These are phyloP conservation scores for Pinctada fucata DNA, from an alignment of 2,888 invertebrate genomes.

Conservation along the genomic window DNA sequence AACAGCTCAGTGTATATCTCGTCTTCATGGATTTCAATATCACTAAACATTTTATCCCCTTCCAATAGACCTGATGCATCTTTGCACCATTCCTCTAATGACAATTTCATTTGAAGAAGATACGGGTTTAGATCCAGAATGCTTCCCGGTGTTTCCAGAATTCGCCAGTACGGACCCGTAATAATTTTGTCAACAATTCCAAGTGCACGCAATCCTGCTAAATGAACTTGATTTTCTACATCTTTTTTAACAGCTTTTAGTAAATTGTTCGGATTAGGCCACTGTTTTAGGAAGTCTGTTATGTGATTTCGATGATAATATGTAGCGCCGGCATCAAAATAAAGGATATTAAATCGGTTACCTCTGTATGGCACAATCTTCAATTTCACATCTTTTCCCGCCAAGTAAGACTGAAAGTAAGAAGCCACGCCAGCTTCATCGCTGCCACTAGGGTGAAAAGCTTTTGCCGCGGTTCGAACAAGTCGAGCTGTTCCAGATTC, in stretches of 20 bases:
- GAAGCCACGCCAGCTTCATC: slow-evolving; percentile 33
- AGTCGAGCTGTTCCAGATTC: slow-evolving; percentile 29
- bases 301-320: slow-evolving; percentile 30
- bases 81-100: neutral
- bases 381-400: neutral
- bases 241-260: slow-evolving; percentile 25
- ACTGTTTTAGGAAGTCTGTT: slow-evolving; percentile 21
- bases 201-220: slow-evolving; percentile 18
- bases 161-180: slow-evolving; percentile 31
- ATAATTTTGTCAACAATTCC: slow-evolving; percentile 34
- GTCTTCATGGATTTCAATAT: slow-evolving; percentile 21
- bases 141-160: neutral
- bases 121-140: slow-evolving; percentile 21
- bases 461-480: slow-evolving; percentile 26
- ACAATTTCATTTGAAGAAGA: neutral
- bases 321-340: slow-evolving; percentile 24
- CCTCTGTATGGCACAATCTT: slow-evolving; percentile 27
- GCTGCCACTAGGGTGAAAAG: slow-evolving; percentile 24
- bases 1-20: slow-evolving; percentile 30
- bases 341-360: slow-evolving; percentile 36
- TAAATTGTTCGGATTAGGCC: slow-evolving; percentile 30
- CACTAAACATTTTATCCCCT: slow-evolving; percentile 8
- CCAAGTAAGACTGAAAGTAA: slow-evolving; percentile 15
- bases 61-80: neutral
- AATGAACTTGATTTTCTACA: slow-evolving; percentile 12